phyloP scores from a whole-genome alignment of 2,888 invertebrate species.

The Chloromyia formosa region DNA sequence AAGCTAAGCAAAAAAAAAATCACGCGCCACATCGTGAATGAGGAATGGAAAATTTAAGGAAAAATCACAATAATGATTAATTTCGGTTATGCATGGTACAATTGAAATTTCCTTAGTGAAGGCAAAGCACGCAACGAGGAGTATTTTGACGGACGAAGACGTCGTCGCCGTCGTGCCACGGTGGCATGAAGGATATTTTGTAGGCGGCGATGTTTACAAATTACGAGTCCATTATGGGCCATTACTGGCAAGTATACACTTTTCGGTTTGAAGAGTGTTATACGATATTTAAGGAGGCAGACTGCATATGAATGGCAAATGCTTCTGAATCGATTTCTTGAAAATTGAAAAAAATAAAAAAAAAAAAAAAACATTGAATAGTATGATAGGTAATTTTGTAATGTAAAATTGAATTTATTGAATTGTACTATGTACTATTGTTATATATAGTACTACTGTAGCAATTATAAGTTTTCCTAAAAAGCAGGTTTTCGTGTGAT shows the following conservation, averaged over 20 bases:
- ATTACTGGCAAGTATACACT: slow-evolving; percentile 11
- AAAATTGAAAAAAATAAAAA: too few species aligned
- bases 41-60: slow-evolving; percentile 44
- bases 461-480: too few species aligned
- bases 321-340: too few species aligned
- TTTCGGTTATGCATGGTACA: slow-evolving; percentile 46
- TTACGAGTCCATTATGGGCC: slow-evolving; percentile 21
- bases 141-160: background rate
- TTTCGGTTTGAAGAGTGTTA: background rate
- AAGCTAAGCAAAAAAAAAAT: slow-evolving; percentile 8
- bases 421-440: too few species aligned
- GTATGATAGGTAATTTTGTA: too few species aligned
- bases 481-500: too few species aligned
- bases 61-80: slow-evolving; percentile 47
- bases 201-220: slow-evolving; percentile 26
- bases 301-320: too few species aligned
- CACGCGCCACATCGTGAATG: slow-evolving; percentile 27
- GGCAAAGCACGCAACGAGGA: background rate
- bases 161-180: too few species aligned
- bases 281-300: too few species aligned
- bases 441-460: too few species aligned
- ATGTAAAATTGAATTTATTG: too few species aligned
- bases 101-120: slow-evolving; percentile 15
- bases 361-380: too few species aligned
- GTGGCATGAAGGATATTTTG: background rate